phyloP scores from a whole-genome alignment of 2,888 invertebrate species.

The Seira ritae region DNA sequence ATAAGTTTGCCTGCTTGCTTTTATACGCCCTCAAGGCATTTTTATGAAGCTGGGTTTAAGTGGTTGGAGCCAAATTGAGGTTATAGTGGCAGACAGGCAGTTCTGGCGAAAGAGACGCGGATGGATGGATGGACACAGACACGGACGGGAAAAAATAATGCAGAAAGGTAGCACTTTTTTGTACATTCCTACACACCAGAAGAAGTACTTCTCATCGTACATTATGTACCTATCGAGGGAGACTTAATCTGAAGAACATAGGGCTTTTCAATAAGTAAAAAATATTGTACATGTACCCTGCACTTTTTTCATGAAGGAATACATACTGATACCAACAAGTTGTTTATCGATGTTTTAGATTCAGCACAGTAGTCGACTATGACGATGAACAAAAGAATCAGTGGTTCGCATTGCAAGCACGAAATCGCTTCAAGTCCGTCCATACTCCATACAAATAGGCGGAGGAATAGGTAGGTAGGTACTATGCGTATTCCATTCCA shows the following conservation, averaged over 20 bases:
- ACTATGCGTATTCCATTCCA: too few relatives aligned
- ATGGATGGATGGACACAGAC: slow-evolving; percentile 58
- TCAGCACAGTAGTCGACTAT: slow-evolving; percentile 1
- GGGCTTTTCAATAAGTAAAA: not conserved
- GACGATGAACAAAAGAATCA: slow-evolving; percentile 42
- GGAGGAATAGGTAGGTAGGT: too few relatives aligned
- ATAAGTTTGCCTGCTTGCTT: slow-evolving; percentile 36
- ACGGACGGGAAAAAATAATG: slow-evolving; percentile 20
- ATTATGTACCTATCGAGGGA: slow-evolving; percentile 4
- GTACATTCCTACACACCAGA: slow-evolving; percentile 15
- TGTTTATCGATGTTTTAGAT: slow-evolving; percentile 54
- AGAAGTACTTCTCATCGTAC: not conserved
- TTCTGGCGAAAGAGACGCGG: slow-evolving; percentile 64
- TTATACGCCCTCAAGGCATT: slow-evolving; percentile 62
- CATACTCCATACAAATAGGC: not conserved
- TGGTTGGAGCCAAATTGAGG: slow-evolving; percentile 67
- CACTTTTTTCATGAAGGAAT: not conserved
- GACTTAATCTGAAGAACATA: not conserved
- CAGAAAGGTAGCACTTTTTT: slow-evolving; percentile 25
- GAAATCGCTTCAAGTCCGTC: not conserved
- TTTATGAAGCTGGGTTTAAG: slow-evolving; percentile 59
- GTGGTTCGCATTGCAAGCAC: slow-evolving; percentile 8
- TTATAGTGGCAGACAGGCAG: slow-evolving; percentile 66
- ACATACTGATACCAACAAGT: slow-evolving; percentile 55
- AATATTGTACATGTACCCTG: slow-evolving; percentile 8